These are phyloP conservation scores for Drosophila sucinea DNA, from an alignment of 1,140 invertebrate species.

Conservation along the genomic window DNA sequence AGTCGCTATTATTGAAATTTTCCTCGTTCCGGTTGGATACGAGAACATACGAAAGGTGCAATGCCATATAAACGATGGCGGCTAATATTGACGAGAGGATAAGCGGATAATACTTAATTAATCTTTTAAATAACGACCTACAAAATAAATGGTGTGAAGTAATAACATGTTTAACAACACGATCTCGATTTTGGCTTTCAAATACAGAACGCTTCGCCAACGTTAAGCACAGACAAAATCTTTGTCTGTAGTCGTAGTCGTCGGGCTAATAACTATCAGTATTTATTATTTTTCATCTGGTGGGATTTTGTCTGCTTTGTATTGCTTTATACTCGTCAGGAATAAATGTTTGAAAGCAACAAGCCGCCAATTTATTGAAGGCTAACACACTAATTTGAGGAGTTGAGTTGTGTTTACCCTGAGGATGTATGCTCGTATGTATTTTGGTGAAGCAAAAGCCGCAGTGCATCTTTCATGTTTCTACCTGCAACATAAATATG, in stretches of 20 bases:
- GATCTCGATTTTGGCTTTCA: conserved; percentile 44
- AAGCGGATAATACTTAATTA: conserved; percentile 42
- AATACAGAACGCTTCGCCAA: conserved; percentile 35
- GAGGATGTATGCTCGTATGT: conserved; percentile 62
- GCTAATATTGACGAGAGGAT: conserved; percentile 20
- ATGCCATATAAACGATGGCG: conserved; percentile 1
- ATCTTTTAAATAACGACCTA: conserved; percentile 24
- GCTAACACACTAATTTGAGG: conserved; percentile 77
- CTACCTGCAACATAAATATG: conserved; percentile 49
- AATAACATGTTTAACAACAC: conserved; percentile 58
- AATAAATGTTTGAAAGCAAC: conserved; percentile 78
- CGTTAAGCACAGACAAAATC: conserved; percentile 50
- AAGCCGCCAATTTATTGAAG: conserved; percentile 78
- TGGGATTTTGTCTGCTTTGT: conserved; percentile 59
- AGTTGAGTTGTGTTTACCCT: conserved; percentile 75
- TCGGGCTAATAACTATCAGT: conserved; percentile 58
- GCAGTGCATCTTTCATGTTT: conserved; percentile 50
- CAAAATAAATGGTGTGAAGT: conserved; percentile 31
- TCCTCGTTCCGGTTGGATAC: neutral
- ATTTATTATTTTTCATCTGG: conserved; percentile 60
- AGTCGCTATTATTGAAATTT: conserved; percentile 12
- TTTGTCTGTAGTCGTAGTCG: conserved; percentile 44
- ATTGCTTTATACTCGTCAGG: conserved; percentile 61
- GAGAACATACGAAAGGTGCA: conserved; percentile 5
- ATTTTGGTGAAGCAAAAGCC: conserved; percentile 37